Evolutionary conservation across 2,888 invertebrate genomes (phyloP), one percentile per base, ranked within the genome.

Genomic region (Acleris emargana): DNA sequence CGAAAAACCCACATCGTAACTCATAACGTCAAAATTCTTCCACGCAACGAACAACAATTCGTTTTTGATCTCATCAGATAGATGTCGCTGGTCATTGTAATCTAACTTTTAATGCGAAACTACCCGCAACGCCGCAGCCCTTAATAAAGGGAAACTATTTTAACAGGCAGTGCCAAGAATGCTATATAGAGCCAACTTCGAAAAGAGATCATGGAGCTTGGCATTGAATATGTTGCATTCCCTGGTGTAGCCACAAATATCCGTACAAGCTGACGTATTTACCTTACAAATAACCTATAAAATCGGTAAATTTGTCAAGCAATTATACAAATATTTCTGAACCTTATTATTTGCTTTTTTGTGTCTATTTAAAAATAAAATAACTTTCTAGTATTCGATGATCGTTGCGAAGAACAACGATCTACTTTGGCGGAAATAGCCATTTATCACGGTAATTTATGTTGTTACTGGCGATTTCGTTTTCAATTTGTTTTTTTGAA

Each of bases 91-190:
- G 16, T 38, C 28, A n/a, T 16, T 28, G 57, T 63, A 63, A 63
- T 63, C 45, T 63, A 63, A 63, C 62, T 63, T 63, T 63, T 63
- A 63, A 63, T 63, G 51, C 38, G 55, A 51, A 25, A 45, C 62
- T 45, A 17, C 57, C 57, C 51, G 28, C 62, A 57, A 18, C 28
- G 16, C 25, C 54, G 38, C 62, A 54, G 51, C 25, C 53, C 43
- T 17, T 63, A 58, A 63, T 63, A 32, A 28, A 20, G 18, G 51
- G 9, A 51, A 63, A 63, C 62, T 63, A 63, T 63, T 57, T 58
- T 43, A 57, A 63, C 43, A 22, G 42, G 42, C 13, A 13, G 13
- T 38, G 38, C 38, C 38, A 13, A 38, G 13, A 38, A 38, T 5
- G 38, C 13, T 1, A 38, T 38, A 38, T 13, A 13, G 38, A 38